Base-by-base conservation (phyloP, 2,113 vertebrate species). In the Ophthalmolycus amberensis region DNA sequence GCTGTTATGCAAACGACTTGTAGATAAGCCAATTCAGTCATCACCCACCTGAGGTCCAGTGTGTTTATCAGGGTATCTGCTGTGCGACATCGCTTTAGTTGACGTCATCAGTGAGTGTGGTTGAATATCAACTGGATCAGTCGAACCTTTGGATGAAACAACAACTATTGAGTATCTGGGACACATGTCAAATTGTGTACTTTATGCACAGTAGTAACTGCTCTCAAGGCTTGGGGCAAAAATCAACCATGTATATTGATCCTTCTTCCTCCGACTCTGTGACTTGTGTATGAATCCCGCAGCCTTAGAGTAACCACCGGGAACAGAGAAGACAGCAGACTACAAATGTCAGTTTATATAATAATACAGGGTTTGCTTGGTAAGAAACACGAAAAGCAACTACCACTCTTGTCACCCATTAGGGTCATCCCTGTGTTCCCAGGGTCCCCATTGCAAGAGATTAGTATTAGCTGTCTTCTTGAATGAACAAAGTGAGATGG, bases 91-190 rank as follows among this genome's bases (percentile, higher is more conserved):
- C 44, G 44, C 48, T 20, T 54, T n/a, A 20, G 44, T 22, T 37
- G 72, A 27, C 25, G 63, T 84, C 65, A 25, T 74, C 22, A 20
- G 37, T 50, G 65, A 60, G 37, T n/a, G 16, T 60, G 81, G 73
- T 27, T 14, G 82, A 60, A 90, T 88, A 84, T 83, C 84, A 63
- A 27, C 3, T 22, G 65, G 40, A 75, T 15, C 27, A 22, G 40
- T 50, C 38, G 88, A 93, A 85, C 88, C 94, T 96, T 50, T 16
- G 58, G 52, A 84, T 38, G 50, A 86, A 29, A 82, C 58, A 75
- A 73, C 18, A 75, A 60, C 65, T 15, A 40, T 37, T 66, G 56
- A 67, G 37, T 48, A 16, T 72, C 27, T 37, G 38, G 7, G 52
- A 76, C 18, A n/a, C 34, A 50, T 18, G n/a, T 2, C 52, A 58